These are phyloP conservation scores for Troides aeacus DNA, from an alignment of 2,888 invertebrate species.

Conservation along the genomic window DNA sequence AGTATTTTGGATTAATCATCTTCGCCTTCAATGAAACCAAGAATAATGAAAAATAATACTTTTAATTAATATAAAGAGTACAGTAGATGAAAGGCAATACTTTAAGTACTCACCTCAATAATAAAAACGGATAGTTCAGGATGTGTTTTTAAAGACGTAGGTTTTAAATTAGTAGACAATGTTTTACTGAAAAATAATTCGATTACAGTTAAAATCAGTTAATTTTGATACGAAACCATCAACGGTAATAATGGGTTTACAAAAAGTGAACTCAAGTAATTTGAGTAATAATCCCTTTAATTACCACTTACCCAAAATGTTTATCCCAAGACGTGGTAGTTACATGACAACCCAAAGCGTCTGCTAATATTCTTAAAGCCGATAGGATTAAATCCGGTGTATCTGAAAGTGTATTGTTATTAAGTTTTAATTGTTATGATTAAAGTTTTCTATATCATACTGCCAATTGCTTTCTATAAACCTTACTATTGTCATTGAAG, in stretches of 20 bases:
- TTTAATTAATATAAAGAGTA: no score
- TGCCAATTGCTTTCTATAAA: neutral
- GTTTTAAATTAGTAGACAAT: constrained; percentile 60
- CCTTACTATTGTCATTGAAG: constrained; percentile 79
- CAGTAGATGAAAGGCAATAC: no score
- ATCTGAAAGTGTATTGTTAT: constrained; percentile 57
- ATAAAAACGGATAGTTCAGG: constrained; percentile 66
- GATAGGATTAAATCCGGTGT: constrained; percentile 85
- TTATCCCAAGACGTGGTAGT: constrained; percentile 91
- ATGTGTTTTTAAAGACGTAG: constrained; percentile 58
- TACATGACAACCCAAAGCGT: constrained; percentile 88
- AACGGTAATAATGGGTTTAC: neutral
- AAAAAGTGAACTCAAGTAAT: neutral
- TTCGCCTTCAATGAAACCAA: no score
- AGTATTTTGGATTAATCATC: no score
- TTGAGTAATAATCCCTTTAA: neutral
- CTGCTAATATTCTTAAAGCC: constrained; percentile 86
- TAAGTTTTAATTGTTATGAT: neutral
- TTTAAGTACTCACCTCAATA: constrained; percentile 55
- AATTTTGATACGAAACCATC: neutral
- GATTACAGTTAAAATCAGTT: no score
- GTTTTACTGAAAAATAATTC: constrained; percentile 55
- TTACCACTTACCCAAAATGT: constrained; percentile 70
- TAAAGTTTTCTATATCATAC: neutral
- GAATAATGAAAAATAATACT: neutral